A percentile compares a stretch with the other conserved stretches of the same genome.
These are phyloP conservation scores for Drosophila murphyi DNA, from an alignment of 1,140 invertebrate species.

Conservation along the genomic window DNA sequence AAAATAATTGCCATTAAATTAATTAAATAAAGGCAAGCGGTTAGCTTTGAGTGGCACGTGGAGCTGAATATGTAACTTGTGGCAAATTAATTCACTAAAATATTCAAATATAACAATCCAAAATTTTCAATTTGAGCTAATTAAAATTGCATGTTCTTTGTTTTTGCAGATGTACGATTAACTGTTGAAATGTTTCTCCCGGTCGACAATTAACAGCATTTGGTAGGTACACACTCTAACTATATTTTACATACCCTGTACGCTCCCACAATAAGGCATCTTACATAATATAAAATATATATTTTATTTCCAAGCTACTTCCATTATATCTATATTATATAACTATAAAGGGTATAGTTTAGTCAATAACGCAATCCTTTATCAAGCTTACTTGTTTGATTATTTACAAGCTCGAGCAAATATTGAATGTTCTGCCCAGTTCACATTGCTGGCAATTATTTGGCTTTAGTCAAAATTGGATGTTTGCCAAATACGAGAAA, in stretches of 20 bases:
- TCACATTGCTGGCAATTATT: slow-evolving; percentile 26
- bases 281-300: no score
- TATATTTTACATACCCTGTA: slow-evolving; percentile 12
- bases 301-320: no score
- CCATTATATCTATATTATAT: neutral
- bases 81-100: neutral
- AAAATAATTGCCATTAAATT: slow-evolving; percentile 60
- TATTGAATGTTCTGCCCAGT: slow-evolving; percentile 4
- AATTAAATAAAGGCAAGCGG: slow-evolving; percentile 12
- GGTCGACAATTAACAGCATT: slow-evolving; percentile 27
- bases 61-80: slow-evolving; percentile 15
- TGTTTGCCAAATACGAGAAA: slow-evolving; percentile 31
- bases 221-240: slow-evolving; percentile 35
- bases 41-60: slow-evolving; percentile 27
- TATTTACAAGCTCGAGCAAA: neutral
- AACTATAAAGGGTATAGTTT: neutral
- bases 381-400: neutral
- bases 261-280: no score
- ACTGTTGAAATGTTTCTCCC: slow-evolving; percentile 20
- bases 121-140: slow-evolving; percentile 10
- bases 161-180: slow-evolving; percentile 22
- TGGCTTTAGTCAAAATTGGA: slow-evolving; percentile 25
- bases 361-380: neutral
- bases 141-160: slow-evolving; percentile 22
- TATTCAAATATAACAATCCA: neutral